Evolutionary conservation across 2,113 vertebrate genomes (phyloP), one percentile per base, ranked within the genome.

Genomic region (Semnopithecus entellus): DNA sequence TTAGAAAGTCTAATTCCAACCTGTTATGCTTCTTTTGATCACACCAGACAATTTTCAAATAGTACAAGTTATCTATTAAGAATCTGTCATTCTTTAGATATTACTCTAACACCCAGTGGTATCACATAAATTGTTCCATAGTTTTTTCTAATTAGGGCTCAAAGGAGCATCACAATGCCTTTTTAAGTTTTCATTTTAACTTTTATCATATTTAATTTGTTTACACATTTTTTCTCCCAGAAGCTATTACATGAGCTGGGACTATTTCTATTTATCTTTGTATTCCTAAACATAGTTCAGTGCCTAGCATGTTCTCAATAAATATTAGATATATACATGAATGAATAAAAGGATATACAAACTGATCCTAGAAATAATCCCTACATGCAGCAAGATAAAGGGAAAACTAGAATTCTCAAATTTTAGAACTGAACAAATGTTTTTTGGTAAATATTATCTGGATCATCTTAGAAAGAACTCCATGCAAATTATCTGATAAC

Each of bases 1-100:
- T 90, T 22, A 89, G 30, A 86, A 97, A 92, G 17, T 86, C 94
- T 78, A 75, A 87, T 68, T 82, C 14, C 87, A 82, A 95, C 91
- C 59, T 23, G 81, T 89, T 80, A 87, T 25, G 27, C 50, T 95
- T 80, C 70, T 84, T 94, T 88, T 86, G 68, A 94, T 64, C 32
- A 55, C 50, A 52, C 23, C 55, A 90, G 11, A 79, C 32, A 3
- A 40, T 20, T 64, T 93, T 85, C 59, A 96, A 43, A 45, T 55
- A 55, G n/a, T 27, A 55, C 11, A 68, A 75, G 38, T 57, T 86
- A 40, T 55, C 25, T 80, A 48, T 6, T 32, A 55, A 72, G n/a
- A 43, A 72, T 72, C 91, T 32, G 43, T 73, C 64, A 55, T 38
- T 96, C 32, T 85, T 88, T 35, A 91, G 40, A 32, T 70, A 76